phyloP scores from a whole-genome alignment of 2,113 vertebrate genomes.

The Zootoca vivipara region DNA sequence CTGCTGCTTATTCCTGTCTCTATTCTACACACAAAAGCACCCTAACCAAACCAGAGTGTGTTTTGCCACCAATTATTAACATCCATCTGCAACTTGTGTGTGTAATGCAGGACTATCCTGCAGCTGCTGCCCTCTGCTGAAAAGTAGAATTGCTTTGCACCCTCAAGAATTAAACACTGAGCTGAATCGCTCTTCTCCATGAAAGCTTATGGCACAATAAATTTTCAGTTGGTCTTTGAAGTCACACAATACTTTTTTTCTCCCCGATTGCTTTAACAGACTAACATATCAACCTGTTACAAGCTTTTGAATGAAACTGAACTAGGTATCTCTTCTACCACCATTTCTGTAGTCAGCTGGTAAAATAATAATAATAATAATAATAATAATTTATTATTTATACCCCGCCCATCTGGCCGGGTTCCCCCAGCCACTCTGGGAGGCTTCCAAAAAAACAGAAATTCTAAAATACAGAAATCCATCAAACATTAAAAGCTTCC shows the following conservation, averaged over 20 bases:
- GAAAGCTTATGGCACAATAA: not conserved
- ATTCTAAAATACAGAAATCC: no score
- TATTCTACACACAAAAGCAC: not conserved
- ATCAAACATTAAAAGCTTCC: no score
- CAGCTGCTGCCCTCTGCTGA: conserved; percentile 30
- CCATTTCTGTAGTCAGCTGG: no score
- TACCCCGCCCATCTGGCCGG: no score
- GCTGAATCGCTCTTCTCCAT: not conserved
- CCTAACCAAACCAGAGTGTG: not conserved
- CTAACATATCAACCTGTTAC: not conserved
- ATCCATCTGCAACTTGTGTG: not conserved
- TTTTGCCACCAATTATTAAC: not conserved
- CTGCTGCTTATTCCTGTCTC: not conserved
- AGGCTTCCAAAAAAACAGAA: no score
- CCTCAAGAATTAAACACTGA: not conserved
- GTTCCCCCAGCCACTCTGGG: no score
- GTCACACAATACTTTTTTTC: not conserved
- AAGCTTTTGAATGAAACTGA: not conserved
- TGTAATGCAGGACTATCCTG: not conserved
- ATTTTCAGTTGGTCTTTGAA: not conserved
- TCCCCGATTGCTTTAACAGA: not conserved
- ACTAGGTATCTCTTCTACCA: not conserved
- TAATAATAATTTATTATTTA: no score
- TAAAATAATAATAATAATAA: no score
- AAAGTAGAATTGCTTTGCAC: not conserved